Conservation (phyloP, 2,113 vertebrate species). For the Progne subis region DNA sequence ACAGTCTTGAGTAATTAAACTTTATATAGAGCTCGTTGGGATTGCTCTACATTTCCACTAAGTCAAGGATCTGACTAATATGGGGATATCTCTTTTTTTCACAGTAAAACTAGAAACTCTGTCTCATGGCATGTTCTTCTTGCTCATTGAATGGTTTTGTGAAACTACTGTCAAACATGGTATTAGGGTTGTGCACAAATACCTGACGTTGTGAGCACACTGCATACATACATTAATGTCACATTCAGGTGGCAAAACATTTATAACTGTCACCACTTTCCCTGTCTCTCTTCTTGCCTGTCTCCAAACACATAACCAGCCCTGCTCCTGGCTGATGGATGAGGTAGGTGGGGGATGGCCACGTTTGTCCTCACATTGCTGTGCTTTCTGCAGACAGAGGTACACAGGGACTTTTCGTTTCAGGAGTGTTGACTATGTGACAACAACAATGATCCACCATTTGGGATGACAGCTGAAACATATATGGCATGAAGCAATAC, state of each 20-base stretch:
- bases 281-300: background rate
- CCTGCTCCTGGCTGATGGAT: background rate
- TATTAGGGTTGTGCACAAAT: constrained; percentile 6
- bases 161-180: background rate
- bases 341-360: background rate
- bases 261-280: constrained; percentile 4
- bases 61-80: background rate
- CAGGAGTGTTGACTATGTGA: no score
- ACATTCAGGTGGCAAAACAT: constrained; percentile 13
- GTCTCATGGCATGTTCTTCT: background rate
- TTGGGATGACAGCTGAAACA: background rate
- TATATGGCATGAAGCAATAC: background rate
- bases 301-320: background rate
- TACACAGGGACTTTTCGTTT: background rate
- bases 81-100: background rate
- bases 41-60: background rate
- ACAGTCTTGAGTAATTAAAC: background rate
- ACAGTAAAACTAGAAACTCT: background rate
- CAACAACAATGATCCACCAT: background rate
- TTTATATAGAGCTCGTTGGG: background rate
- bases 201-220: background rate
- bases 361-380: background rate
- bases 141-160: background rate
- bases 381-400: background rate
- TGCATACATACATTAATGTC: constrained; percentile 20